Percentiles rank a stretch among this genome's conserved stretches.
These are phyloP conservation scores for Zele albiditarsus DNA, from an alignment of 2,888 invertebrate species.

Conservation along the genomic window DNA sequence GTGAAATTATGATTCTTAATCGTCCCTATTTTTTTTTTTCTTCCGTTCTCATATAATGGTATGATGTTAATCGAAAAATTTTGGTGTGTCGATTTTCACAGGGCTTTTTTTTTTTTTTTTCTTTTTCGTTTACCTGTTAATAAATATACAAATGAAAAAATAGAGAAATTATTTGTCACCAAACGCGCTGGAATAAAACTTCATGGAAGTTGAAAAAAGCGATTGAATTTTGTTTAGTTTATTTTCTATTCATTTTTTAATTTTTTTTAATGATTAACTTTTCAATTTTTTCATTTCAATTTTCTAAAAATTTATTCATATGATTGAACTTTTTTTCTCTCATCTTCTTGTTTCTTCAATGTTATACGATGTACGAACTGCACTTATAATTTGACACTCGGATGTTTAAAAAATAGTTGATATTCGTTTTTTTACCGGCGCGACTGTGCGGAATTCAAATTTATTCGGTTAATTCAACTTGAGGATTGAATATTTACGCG, in stretches of 20 bases:
- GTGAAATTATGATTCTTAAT: conserved; percentile 38
- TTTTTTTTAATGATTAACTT: conserved; percentile 41
- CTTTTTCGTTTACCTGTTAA: conserved; percentile 11
- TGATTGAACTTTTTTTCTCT: neutral
- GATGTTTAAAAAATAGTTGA: conserved; percentile 66
- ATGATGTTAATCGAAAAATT: conserved; percentile 14
- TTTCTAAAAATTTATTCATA: conserved; percentile 12
- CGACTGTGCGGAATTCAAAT: neutral
- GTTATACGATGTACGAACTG: neutral
- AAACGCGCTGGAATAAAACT: conserved; percentile 53
- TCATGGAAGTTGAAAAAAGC: conserved; percentile 62
- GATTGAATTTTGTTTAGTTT: conserved; percentile 50
- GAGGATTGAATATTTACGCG: neutral
- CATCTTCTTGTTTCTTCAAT: neutral
- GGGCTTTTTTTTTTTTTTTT: conserved; percentile 9
- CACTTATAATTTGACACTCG: conserved; percentile 63
- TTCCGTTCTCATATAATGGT: neutral
- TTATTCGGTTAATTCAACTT: neutral
- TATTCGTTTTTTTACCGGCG: conserved; percentile 54
- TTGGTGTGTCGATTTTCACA: neutral
- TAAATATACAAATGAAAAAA: conserved; percentile 17
- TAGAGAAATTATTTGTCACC: neutral
- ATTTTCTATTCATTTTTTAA: conserved; percentile 37
- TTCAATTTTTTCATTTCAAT: neutral
- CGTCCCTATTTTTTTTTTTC: neutral